Conservation (phyloP, 2,888 invertebrate species). For the Campoplex nolae region DNA sequence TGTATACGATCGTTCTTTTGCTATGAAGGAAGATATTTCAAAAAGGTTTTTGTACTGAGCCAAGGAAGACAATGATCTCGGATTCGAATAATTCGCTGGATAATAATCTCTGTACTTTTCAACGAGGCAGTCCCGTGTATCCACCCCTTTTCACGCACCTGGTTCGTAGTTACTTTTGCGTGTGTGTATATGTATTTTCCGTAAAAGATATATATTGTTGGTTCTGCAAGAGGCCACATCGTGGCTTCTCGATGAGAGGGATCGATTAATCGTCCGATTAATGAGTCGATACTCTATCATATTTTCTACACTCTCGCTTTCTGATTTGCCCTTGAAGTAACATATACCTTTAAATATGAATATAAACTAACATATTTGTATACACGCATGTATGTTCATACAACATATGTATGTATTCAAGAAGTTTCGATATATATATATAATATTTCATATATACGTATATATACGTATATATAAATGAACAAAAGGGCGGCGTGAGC, state of each 20-base stretch:
- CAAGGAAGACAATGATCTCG: constrained; percentile 55
- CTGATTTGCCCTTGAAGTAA: constrained; percentile 62
- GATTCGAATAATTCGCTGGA: constrained; percentile 48
- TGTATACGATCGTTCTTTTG: constrained; percentile 7
- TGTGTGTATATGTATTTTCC: constrained; percentile 1
- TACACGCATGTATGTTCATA: constrained; percentile 24
- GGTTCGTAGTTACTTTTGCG: constrained; percentile 20
- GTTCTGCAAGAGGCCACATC: constrained; percentile 25
- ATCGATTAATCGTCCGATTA: constrained; percentile 80
- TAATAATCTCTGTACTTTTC: constrained; percentile 60
- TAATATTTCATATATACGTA: constrained; percentile 7
- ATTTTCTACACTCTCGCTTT: constrained; percentile 60
- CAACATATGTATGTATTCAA: background rate
- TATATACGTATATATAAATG: constrained; percentile 69
- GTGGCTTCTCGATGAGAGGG: constrained; percentile 59
- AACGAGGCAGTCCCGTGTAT: constrained; percentile 55
- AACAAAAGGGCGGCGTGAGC: constrained; percentile 78
- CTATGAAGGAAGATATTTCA: constrained; percentile 15
- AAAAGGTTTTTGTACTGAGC: constrained; percentile 42
- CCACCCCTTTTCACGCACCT: constrained; percentile 62
- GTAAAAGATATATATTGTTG: constrained; percentile 33
- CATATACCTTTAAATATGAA: constrained; percentile 25
- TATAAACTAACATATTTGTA: background rate
- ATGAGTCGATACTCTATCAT: constrained; percentile 75
- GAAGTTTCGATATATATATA: background rate